Base-by-base conservation (phyloP, 2,888 invertebrate genomes). In the Chorisops tibialis region DNA sequence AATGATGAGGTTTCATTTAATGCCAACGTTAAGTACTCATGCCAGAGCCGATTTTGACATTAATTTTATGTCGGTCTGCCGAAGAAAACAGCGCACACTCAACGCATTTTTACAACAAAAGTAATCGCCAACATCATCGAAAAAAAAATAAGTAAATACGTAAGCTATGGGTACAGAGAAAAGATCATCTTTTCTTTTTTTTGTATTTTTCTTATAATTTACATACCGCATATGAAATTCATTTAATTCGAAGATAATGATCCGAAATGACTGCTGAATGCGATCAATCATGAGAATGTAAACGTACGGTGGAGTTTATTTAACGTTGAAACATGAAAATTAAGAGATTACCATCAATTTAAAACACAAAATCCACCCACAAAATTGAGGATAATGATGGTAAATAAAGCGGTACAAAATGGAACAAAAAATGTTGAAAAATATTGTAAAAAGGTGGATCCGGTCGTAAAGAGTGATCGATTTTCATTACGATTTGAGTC, bases 181-280 rank as follows among this genome's bases (percentile, higher is more conserved):
- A n/a, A n/a, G n/a, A n/a, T n/a, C n/a, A n/a, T n/a, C n/a, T n/a
- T n/a, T n/a, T n/a, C n/a, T n/a, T n/a, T n/a, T n/a, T n/a, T n/a
- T n/a, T n/a, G n/a, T n/a, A n/a, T n/a, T n/a, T 30, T 30, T 30
- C 3, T 9, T 30, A 30, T 9, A 30, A 30, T 30, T 30, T 30
- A 30, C 30, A 30, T 30, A 30, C 30, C 1, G 30, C 9, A 30
- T 30, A 52, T 38, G 52, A 38, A 52, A 38, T 52, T 52, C 52
- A 52, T 52, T n/a, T 52, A 52, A 52, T 52, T 52, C 19, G 21
- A 16, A n/a, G 52, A 52, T 52, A 52, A 52, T 52, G 38, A 52
- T 52, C 52, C 39, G 21, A 50, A 39, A 38, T 22, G 52, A 52
- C 18, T 52, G 52, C 21, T 19, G 38, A 19, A 19, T 21, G 52